Base-by-base conservation (phyloP, 2,888 invertebrate genomes). In the Sceliomorpha sp. region DNA sequence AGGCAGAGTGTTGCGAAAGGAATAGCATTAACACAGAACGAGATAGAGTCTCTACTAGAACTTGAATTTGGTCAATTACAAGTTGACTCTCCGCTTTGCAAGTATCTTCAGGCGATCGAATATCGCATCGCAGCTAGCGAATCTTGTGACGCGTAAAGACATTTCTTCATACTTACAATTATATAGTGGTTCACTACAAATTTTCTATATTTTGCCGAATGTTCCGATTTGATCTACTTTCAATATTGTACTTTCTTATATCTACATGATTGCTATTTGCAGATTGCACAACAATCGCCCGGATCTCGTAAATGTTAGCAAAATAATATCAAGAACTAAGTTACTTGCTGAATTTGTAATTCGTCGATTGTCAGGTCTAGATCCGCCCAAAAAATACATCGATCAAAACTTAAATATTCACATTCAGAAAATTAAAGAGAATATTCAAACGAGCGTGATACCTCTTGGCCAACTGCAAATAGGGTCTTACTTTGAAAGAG, bases 401-500 rank as follows among this genome's bases (percentile, higher is more conserved):
- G 77, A 81, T 14, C 82, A 85, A 45, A 81, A 82, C 24, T 40
- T 87, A 20, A 83, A 87, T 9, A 59, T 83, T 24, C 88, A 88
- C 55, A 56, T 88, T 7, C 77, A 68, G 4, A 73, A 79, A 6
- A 74, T 85, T 15, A 82, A 83, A 67, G 26, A 56, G 0, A 72
- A 69, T n/a, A 78, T 90, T 20, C 88, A 88, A 26, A 89, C 89
- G 5, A 89, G 90, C 24, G 88, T 92, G 2, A 88, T 93, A 4
- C 92, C 92, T 0, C 60, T 93, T 1, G 93, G 93, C 0, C 87
- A 82, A 76, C 84, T 93, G 45, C 89, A 89, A 6, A 90, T 90
- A 36, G 93, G 93, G 1, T 91, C 91, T 0, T 88, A 89, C 9
- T 85, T 93, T 32, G 93, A 93, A 77, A 89, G 93, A 0, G 91